Conservation (phyloP, 2,797 vertebrate species). For the Xenops minutus region DNA sequence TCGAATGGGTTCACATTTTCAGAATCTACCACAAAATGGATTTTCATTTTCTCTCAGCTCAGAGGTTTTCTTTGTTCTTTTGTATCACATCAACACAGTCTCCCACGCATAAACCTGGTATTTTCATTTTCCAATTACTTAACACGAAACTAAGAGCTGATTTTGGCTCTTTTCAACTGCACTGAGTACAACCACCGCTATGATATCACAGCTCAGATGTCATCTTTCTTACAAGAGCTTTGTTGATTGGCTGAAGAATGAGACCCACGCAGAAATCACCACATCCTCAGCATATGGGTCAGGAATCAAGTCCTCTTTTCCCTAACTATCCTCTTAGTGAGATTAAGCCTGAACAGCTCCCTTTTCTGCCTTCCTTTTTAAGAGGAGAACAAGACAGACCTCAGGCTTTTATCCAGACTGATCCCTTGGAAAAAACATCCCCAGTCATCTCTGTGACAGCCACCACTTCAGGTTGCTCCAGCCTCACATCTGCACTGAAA, state of each 20-base stretch:
- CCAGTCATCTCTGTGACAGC: not conserved
- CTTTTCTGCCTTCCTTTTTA: not conserved
- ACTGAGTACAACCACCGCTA: not conserved
- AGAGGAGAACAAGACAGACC: not conserved
- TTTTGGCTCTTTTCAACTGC: not conserved
- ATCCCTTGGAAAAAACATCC: not conserved
- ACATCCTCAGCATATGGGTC: not conserved
- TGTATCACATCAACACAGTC: not conserved
- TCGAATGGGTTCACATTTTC: not conserved
- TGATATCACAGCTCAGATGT: not conserved
- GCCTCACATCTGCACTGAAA: accelerated
- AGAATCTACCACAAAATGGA: not conserved
- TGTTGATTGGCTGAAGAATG: not conserved
- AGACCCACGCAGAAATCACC: not conserved
- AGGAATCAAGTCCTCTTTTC: not conserved
- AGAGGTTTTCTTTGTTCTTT: not conserved
- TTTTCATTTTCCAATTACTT: not conserved
- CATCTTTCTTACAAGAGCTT: not conserved
- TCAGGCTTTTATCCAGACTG: not conserved
- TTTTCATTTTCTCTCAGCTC: not conserved
- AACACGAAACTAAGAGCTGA: not conserved
- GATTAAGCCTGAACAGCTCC: not conserved
- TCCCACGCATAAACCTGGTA: not conserved
- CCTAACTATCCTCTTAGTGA: not conserved
- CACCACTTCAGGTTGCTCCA: not conserved